Conservation (phyloP, 2,888 invertebrate species). For the Onthophagus sagittarius region DNA sequence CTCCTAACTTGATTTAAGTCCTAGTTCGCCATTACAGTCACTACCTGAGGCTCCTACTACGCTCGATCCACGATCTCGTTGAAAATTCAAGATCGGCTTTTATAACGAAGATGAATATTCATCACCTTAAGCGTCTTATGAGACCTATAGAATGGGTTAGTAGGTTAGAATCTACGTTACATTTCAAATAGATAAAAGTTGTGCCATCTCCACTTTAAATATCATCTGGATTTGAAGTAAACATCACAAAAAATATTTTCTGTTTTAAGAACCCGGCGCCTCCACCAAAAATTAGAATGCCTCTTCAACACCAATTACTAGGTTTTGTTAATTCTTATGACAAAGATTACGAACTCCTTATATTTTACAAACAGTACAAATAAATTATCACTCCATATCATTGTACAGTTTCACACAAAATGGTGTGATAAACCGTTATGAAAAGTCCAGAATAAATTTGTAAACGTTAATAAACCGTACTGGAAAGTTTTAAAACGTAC, state of each 20-base stretch:
- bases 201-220: too few species aligned
- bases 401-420: not conserved
- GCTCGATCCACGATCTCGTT: conserved; percentile 18
- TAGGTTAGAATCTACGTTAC: not conserved
- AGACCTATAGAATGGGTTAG: not conserved
- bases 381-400: not conserved
- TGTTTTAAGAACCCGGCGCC: too few species aligned
- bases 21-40: conserved; percentile 42
- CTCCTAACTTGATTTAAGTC: conserved; percentile 45
- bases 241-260: too few species aligned
- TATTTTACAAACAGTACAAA: not conserved
- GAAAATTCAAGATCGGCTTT: conserved; percentile 39
- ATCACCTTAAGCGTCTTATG: conserved; percentile 29
- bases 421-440: not conserved
- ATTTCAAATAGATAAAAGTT: too few species aligned
- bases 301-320: too few species aligned
- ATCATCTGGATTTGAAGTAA: too few species aligned
- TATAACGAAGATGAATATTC: conserved; percentile 42
- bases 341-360: not conserved
- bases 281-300: too few species aligned
- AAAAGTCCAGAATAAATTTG: not conserved
- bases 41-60: conserved; percentile 31
- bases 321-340: too few species aligned
- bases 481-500: not conserved
- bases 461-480: not conserved